These are phyloP conservation scores for Carassius carassius DNA, from an alignment of 2,113 vertebrate species.

Conservation along the genomic window DNA sequence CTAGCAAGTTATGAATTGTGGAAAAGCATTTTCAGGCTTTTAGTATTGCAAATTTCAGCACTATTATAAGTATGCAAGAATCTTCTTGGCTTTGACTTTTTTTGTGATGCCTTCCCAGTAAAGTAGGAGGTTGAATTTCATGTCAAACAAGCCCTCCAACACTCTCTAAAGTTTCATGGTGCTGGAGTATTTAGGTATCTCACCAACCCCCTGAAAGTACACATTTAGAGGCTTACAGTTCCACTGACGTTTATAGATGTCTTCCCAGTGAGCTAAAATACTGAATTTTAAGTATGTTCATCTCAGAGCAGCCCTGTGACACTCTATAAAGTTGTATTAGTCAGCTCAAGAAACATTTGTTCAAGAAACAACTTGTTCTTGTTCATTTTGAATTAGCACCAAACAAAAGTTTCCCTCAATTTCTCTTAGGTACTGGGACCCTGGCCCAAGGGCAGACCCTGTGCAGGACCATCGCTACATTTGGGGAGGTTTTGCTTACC, in stretches of 20 bases:
- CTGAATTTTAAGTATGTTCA: neutral
- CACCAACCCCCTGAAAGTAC: neutral
- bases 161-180: neutral
- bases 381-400: neutral
- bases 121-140: neutral
- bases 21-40: neutral
- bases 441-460: conserved; percentile 91
- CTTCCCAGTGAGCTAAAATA: neutral
- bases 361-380: neutral
- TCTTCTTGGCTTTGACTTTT: neutral
- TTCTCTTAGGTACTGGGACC: conserved; percentile 90
- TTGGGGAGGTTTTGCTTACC: conserved; percentile 96
- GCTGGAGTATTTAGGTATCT: neutral
- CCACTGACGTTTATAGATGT: neutral
- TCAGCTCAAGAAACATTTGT: neutral
- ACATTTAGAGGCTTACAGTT: neutral
- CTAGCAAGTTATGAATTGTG: neutral
- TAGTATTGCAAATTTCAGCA: neutral
- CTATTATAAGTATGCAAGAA: neutral
- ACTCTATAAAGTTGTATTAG: neutral
- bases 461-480: conserved; percentile 92
- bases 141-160: neutral
- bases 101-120: neutral
- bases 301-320: neutral
- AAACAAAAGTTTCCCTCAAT: neutral